Evolutionary conservation across 2,888 invertebrate species (phyloP), one percentile per base, ranked within the genome.

Genomic region (Lycia hirtaria): DNA sequence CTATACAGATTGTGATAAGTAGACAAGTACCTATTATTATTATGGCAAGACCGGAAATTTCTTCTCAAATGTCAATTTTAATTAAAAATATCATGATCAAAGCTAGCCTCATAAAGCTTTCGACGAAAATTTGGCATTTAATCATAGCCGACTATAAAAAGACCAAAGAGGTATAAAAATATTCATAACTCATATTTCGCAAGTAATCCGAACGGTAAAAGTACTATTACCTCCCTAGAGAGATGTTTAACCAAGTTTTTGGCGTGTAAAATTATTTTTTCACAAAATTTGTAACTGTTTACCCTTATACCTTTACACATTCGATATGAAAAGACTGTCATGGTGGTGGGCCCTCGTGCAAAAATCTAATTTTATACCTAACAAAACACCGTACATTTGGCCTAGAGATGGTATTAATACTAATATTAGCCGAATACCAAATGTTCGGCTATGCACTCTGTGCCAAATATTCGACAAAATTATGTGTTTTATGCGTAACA

Each of bases 71-170:
- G n/a, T n/a, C 10, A 24, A 24, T 37, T 52, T 43, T 35, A 33
- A 52, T 44, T 44, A 28, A 52, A 43, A 52, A 26, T 26, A 12
- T 38, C 19, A 15, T 9, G 40, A 26, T 35, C 33, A 48, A 48
- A 48, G 41, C n/a, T n/a, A 44, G 22, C 10, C 24, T 15, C 17
- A 9, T 22, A 15, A 35, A 22, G 12, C 24, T 22, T 35, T 35
- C 32, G 28, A n/a, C 20, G 9, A 14, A 40, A 43, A 33, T 51
- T 17, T 43, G 26, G 17, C 17, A 33, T 54, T 54, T 54, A 40
- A 55, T 48, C 41, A 41, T 24, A 37, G 37, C 43, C 20, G 49
- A n/a, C 30, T 49, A 49, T 55, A 48, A 48, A 41, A 41, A 43
- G 19, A 12, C 12, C 24, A 6, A 37, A 37, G 28, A 28, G 17